These are phyloP conservation scores for Laticauda colubrina DNA, from an alignment of 2,113 vertebrate species.

Conservation along the genomic window DNA sequence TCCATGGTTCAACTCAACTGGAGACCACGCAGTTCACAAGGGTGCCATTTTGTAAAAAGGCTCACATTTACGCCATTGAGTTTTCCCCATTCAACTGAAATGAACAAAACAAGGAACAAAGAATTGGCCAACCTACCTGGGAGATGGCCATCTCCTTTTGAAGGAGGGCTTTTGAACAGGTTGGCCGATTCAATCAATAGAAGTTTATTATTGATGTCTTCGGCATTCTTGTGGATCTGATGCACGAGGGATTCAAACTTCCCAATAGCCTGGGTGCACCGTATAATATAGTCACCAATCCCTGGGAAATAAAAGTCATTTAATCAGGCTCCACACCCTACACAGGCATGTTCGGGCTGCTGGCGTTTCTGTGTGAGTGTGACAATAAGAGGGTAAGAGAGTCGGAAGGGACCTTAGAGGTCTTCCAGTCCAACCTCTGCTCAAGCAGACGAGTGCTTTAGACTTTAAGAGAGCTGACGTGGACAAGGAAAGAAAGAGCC, in stretches of 20 bases:
- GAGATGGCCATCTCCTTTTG: constrained; percentile 61
- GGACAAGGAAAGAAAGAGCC: background rate
- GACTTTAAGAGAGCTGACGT: background rate
- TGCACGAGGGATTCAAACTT: constrained; percentile 84
- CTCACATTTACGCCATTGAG: background rate
- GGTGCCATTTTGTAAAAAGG: background rate
- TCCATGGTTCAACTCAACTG: background rate
- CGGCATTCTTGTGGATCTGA: constrained; percentile 81
- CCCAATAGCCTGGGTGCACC: constrained; percentile 70
- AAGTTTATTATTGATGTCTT: constrained; percentile 77
- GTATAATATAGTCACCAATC: constrained; percentile 79
- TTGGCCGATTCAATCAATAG: constrained; percentile 76
- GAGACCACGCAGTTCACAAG: background rate
- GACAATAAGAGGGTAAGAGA: background rate
- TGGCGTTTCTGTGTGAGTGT: background rate
- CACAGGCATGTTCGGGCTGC: background rate
- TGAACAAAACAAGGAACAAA: background rate
- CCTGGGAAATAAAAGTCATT: constrained; percentile 65
- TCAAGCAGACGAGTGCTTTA: background rate
- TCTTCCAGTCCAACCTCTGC: background rate
- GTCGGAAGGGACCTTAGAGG: background rate
- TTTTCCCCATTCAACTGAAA: background rate
- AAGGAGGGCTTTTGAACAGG: constrained; percentile 78
- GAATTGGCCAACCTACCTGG: constrained; percentile 73
- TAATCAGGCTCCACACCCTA: too few relatives aligned